Percentiles rank a stretch among this genome's conserved stretches.
These are phyloP conservation scores for Mirounga angustirostris DNA, from an alignment of 2,113 vertebrate species.

Conservation along the genomic window DNA sequence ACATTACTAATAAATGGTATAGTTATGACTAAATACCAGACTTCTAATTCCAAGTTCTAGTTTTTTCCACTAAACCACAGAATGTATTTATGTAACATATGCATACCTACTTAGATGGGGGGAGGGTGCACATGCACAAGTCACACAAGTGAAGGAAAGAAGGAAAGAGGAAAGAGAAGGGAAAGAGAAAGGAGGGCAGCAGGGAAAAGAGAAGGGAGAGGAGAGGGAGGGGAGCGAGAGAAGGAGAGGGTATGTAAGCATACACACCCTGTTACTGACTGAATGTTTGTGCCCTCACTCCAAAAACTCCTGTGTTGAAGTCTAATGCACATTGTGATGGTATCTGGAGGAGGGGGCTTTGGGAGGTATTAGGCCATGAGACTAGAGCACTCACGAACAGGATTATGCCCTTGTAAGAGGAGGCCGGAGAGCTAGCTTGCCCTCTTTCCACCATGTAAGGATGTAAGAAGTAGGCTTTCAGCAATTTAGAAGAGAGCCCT, in stretches of 20 bases:
- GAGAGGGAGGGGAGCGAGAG: too few relatives aligned
- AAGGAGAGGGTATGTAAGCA: neutral
- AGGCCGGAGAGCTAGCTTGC: neutral
- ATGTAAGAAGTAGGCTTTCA: neutral
- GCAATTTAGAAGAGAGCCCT: neutral
- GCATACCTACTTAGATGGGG: neutral
- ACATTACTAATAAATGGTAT: slow-evolving; percentile 41
- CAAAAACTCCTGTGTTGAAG: neutral
- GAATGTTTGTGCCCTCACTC: neutral
- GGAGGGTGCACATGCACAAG: neutral
- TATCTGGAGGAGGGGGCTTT: neutral
- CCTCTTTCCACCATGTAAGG: neutral
- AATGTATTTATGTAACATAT: neutral
- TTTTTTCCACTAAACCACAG: slow-evolving; percentile 7
- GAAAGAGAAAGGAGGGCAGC: neutral
- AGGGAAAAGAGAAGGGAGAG: neutral
- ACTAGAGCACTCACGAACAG: neutral
- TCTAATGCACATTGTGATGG: neutral
- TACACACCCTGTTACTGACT: neutral
- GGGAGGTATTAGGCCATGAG: neutral
- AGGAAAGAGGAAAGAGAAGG: neutral
- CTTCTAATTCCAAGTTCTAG: neutral
- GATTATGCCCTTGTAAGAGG: neutral
- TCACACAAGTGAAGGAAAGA: neutral
- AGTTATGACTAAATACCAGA: slow-evolving; percentile 34